phyloP scores from a whole-genome alignment of 2,888 invertebrate species.

The Serrognathus titanus region DNA sequence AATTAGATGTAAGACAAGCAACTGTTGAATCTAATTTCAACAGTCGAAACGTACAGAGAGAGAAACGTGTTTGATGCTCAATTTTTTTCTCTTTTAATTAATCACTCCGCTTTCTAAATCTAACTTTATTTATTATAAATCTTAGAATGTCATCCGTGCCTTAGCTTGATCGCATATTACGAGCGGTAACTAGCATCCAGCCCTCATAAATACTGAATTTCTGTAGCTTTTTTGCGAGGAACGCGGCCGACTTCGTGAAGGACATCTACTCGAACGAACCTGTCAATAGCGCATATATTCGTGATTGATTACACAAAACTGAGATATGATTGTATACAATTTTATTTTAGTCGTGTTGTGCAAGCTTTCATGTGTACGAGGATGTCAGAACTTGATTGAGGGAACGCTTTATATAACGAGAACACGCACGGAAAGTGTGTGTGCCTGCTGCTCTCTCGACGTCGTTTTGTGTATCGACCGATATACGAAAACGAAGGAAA shows the following conservation, averaged over 20 bases:
- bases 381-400: slow-evolving; percentile 3
- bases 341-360: slow-evolving; percentile 12
- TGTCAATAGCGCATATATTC: slow-evolving; percentile 12
- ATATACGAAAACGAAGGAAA: not conserved
- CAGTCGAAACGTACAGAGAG: too few species aligned
- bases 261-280: slow-evolving; percentile 12
- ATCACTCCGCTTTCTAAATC: too few species aligned
- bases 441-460: too few species aligned
- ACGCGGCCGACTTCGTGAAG: slow-evolving; percentile 12
- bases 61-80: too few species aligned
- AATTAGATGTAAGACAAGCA: too few species aligned
- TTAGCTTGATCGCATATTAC: slow-evolving; percentile 14
- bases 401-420: not conserved
- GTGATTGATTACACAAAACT: slow-evolving; percentile 14
- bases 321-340: slow-evolving; percentile 12
- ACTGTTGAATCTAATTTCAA: too few species aligned
- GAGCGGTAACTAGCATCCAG: slow-evolving; percentile 15
- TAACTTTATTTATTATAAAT: slow-evolving; percentile 6
- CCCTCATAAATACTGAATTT: slow-evolving; percentile 17
- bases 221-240: slow-evolving; percentile 8
- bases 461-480: not conserved
- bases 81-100: too few species aligned
- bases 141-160: slow-evolving; percentile 10
- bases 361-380: slow-evolving; percentile 5
- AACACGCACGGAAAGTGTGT: too few species aligned